Percentiles rank a stretch among this genome's conserved stretches.
phyloP scores from a whole-genome alignment of 1,140 invertebrate species.

The Trissolcus basalis region DNA sequence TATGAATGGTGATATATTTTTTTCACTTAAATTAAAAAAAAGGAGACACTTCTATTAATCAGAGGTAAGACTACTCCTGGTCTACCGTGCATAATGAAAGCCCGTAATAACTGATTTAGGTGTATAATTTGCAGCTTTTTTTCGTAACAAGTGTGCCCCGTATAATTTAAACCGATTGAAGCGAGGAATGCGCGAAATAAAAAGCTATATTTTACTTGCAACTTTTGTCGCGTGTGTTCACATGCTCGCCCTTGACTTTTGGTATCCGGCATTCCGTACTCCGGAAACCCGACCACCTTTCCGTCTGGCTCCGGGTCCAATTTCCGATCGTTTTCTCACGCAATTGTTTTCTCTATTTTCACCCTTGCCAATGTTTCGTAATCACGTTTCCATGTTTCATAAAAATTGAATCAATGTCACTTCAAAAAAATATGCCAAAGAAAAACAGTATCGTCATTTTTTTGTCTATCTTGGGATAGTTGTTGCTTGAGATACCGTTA shows the following conservation, averaged over 20 bases:
- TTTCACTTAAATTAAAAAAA: too few relatives aligned
- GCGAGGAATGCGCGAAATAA: constrained; percentile 7
- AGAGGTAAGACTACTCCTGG: too few relatives aligned
- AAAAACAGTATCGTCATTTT: too few relatives aligned
- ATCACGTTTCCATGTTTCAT: neutral
- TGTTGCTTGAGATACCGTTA: constrained; percentile 1
- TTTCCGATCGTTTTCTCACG: constrained; percentile 40
- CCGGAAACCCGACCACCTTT: constrained; percentile 36
- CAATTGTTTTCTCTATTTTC: constrained; percentile 10
- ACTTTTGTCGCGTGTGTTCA: constrained; percentile 29
- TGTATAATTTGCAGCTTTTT: neutral
- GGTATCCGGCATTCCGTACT: constrained; percentile 38
- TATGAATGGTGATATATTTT: too few relatives aligned
- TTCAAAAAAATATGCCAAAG: neutral
- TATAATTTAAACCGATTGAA: constrained; percentile 2
- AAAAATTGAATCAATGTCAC: neutral
- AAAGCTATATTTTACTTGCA: constrained; percentile 6
- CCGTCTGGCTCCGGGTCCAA: constrained; percentile 33
- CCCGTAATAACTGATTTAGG: neutral
- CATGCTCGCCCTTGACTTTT: constrained; percentile 46
- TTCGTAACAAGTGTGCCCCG: neutral
- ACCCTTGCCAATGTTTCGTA: constrained; percentile 1
- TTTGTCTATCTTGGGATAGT: too few relatives aligned
- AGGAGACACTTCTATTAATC: too few relatives aligned
- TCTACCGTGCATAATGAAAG: neutral